Evolutionary conservation across 2,113 vertebrate genomes (phyloP), one percentile per base, ranked within the genome.

Genomic region (Nesoenas mayeri): DNA sequence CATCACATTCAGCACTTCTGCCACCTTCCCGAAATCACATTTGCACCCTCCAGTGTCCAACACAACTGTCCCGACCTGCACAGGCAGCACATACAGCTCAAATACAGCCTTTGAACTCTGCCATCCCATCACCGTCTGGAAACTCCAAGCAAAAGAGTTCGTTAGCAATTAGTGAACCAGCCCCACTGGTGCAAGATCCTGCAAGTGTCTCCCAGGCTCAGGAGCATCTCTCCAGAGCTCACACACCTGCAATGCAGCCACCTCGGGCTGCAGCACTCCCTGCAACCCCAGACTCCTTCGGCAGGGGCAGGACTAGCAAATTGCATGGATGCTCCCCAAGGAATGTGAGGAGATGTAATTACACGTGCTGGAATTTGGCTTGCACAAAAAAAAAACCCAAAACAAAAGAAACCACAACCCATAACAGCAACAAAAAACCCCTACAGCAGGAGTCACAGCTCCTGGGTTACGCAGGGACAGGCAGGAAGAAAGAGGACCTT

Each of bases 41-140:
- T 36, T 29, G 42, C 56, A 19, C 21, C 64, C 26, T 79, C n/a
- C 34, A 8, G 71, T 14, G 3, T 5, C 20, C 0, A 0, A 87
- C 61, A 5, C 78, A 40, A 29, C 74, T 4, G 5, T 34, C 86
- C 85, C 8, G 0, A 12, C 19, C 26, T 20, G 11, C 4, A 3
- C 66, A 5, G 53, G 54, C 74, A 72, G 38, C 50, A 4, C 26
- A 7, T 1, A 36, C 34, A 38, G 58, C 54, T 19, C 16, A 38
- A 79, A 13, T 4, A 5, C 44, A 20, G 20, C 34, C 31, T 17
- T 50, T 4, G 32, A 32, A 15, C 81, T 65, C 29, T 18, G 12
- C 9, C 17, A 13, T 31, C 7, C 47, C 22, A 1, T 3, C 4
- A 3, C 34, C n/a, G 9, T 5, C 22, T 1, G 1, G 25, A 9